These are phyloP conservation scores for Drosophila gaucha DNA, from an alignment of 2,888 invertebrate species.

Conservation along the genomic window DNA sequence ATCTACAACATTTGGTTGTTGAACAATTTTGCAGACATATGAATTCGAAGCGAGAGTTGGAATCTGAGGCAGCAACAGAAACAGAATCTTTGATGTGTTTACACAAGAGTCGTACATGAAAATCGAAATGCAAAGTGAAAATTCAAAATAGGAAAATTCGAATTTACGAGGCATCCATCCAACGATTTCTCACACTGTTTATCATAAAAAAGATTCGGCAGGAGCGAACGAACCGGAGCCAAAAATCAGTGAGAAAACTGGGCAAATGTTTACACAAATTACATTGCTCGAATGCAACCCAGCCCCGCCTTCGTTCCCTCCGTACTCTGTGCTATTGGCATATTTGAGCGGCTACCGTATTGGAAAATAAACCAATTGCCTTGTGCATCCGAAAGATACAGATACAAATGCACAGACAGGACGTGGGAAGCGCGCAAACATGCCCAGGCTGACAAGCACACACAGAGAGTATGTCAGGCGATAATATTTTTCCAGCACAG, in stretches of 20 bases:
- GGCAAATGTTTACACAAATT: slow-evolving; percentile 78
- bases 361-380: slow-evolving; percentile 79
- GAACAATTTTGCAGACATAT: slow-evolving; percentile 59
- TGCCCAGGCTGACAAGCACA: slow-evolving; percentile 52
- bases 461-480: slow-evolving; percentile 46
- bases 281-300: slow-evolving; percentile 47
- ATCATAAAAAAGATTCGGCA: slow-evolving; percentile 64
- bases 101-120: slow-evolving; percentile 52
- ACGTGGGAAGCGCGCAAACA: slow-evolving; percentile 57
- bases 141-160: slow-evolving; percentile 68
- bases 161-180: slow-evolving; percentile 50
- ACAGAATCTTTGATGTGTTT: slow-evolving; percentile 57
- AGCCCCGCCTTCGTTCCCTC: not conserved
- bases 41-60: slow-evolving; percentile 17
- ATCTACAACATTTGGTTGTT: slow-evolving; percentile 46
- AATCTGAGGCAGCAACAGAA: slow-evolving; percentile 23
- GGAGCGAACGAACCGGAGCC: slow-evolving; percentile 27
- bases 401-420: slow-evolving; percentile 39
- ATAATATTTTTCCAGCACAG: slow-evolving; percentile 67
- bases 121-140: slow-evolving; percentile 46
- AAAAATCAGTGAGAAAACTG: slow-evolving; percentile 74
- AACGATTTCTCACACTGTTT: slow-evolving; percentile 67
- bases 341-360: slow-evolving; percentile 78
- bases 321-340: slow-evolving; percentile 16
- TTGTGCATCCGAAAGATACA: slow-evolving; percentile 68